phyloP scores from a whole-genome alignment of 2,797 vertebrate genomes.

The Sorex maritimensis region DNA sequence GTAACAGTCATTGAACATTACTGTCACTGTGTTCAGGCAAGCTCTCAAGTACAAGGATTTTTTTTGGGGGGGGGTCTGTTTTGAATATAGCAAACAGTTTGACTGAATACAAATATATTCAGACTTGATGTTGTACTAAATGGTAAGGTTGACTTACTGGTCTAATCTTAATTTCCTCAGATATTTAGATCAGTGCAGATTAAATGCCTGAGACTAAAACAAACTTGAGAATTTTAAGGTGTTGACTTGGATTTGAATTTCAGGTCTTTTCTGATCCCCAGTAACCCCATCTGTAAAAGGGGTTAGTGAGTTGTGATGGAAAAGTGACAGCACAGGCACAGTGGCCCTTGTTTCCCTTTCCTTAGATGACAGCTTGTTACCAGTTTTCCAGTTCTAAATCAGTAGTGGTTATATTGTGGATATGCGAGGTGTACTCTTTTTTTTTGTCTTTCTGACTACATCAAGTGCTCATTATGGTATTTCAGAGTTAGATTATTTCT shows the following conservation, averaged over 20 bases:
- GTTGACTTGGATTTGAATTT: slow-evolving; percentile 66
- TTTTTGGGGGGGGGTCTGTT: not conserved
- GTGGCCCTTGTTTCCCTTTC: slow-evolving; percentile 23
- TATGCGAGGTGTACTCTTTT: not conserved
- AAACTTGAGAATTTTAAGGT: slow-evolving; percentile 18
- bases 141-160: slow-evolving; percentile 54
- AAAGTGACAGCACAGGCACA: not conserved
- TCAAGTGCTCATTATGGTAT: not conserved
- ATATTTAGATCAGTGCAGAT: slow-evolving; percentile 34
- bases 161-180: slow-evolving; percentile 47
- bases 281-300: slow-evolving; percentile 53
- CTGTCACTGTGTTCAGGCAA: slow-evolving; percentile 37
- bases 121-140: slow-evolving; percentile 38
- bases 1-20: slow-evolving; percentile 35
- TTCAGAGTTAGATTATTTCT: slow-evolving; percentile 51
- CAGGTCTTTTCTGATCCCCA: slow-evolving; percentile 37
- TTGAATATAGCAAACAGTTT: slow-evolving; percentile 53
- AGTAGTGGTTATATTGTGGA: slow-evolving; percentile 5
- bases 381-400: slow-evolving; percentile 59
- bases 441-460: slow-evolving; percentile 16
- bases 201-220: slow-evolving; percentile 46
- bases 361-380: slow-evolving; percentile 16
- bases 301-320: slow-evolving; percentile 36
- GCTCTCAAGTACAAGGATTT: not conserved
- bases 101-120: slow-evolving; percentile 17